These are phyloP conservation scores for Hirtodrosophila alboralis DNA, from an alignment of 2,888 invertebrate genomes.

Conservation along the genomic window DNA sequence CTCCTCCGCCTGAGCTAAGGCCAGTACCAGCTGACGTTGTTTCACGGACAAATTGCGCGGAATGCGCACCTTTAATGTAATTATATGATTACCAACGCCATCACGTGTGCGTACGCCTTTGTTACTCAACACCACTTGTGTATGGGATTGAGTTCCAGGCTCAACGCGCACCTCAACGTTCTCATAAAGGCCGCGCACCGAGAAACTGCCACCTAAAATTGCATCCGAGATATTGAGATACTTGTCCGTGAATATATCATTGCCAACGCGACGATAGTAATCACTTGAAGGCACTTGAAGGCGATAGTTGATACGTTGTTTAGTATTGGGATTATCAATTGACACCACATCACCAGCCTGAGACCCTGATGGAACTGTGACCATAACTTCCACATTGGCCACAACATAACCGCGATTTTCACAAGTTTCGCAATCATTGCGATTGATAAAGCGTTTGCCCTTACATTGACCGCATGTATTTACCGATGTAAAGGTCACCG, in stretches of 20 bases:
- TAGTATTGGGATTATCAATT: slow-evolving; percentile 76
- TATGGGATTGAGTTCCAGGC: slow-evolving; percentile 81
- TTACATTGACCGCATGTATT: slow-evolving; percentile 75
- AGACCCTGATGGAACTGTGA: slow-evolving; percentile 76
- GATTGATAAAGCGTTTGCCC: slow-evolving; percentile 77
- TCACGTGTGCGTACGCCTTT: slow-evolving; percentile 74
- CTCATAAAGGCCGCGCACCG: slow-evolving; percentile 79
- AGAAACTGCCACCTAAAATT: slow-evolving; percentile 78
- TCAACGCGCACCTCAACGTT: slow-evolving; percentile 73
- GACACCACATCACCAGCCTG: slow-evolving; percentile 74
- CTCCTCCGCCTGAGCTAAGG: slow-evolving; percentile 78
- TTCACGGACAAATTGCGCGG: slow-evolving; percentile 79
- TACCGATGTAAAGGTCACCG: slow-evolving; percentile 57
- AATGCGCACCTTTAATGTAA: slow-evolving; percentile 80
- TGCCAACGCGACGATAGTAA: slow-evolving; percentile 77
- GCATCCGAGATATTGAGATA: slow-evolving; percentile 80
- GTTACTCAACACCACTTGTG: slow-evolving; percentile 70
- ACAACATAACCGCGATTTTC: slow-evolving; percentile 77
- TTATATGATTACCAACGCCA: slow-evolving; percentile 77
- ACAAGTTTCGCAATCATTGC: slow-evolving; percentile 78
- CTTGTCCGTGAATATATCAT: slow-evolving; percentile 78
- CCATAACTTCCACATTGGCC: slow-evolving; percentile 63
- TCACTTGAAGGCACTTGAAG: slow-evolving; percentile 72
- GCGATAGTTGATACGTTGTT: slow-evolving; percentile 70
- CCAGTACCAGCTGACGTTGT: slow-evolving; percentile 80